phyloP scores from a whole-genome alignment of 1,140 invertebrate species.

The Zophobas morio region DNA sequence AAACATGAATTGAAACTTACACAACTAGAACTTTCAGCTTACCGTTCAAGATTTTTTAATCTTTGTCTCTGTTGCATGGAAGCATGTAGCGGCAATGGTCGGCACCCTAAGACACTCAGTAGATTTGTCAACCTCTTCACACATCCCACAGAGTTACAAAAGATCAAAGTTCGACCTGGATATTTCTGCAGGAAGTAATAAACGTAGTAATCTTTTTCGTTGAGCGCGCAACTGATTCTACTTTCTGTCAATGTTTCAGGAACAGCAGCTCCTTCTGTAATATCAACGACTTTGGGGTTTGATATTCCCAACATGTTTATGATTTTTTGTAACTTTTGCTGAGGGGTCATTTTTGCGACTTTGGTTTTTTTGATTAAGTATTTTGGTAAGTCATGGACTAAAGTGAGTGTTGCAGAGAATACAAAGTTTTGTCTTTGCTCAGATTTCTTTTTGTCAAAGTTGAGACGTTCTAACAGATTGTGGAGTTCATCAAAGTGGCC shows the following conservation, averaged over 20 bases:
- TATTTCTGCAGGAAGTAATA: constrained; percentile 93
- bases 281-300: constrained; percentile 94
- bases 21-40: constrained; percentile 43
- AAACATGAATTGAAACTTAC: constrained; percentile 7
- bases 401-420: constrained; percentile 97
- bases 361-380: constrained; percentile 76
- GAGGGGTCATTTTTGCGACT: constrained; percentile 77
- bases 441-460: constrained; percentile 75
- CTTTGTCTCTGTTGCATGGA: constrained; percentile 96
- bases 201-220: constrained; percentile 93
- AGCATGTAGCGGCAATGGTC: constrained; percentile 91
- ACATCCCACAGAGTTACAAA: constrained; percentile 97
- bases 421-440: constrained; percentile 91
- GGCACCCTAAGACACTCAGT: constrained; percentile 83
- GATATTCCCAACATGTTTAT: constrained; percentile 85
- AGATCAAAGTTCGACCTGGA: constrained; percentile 93
- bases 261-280: constrained; percentile 85
- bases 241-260: constrained; percentile 88
- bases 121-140: constrained; percentile 88
- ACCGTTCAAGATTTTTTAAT: constrained; percentile 94
- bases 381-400: constrained; percentile 87
- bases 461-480: constrained; percentile 85
- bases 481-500: constrained; percentile 96
- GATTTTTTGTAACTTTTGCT: constrained; percentile 81
- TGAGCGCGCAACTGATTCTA: constrained; percentile 81